A percentile compares a stretch with the other conserved stretches of the same genome.
Conservation (phyloP, 2,888 invertebrate species). For the Osmoderma eremita region DNA sequence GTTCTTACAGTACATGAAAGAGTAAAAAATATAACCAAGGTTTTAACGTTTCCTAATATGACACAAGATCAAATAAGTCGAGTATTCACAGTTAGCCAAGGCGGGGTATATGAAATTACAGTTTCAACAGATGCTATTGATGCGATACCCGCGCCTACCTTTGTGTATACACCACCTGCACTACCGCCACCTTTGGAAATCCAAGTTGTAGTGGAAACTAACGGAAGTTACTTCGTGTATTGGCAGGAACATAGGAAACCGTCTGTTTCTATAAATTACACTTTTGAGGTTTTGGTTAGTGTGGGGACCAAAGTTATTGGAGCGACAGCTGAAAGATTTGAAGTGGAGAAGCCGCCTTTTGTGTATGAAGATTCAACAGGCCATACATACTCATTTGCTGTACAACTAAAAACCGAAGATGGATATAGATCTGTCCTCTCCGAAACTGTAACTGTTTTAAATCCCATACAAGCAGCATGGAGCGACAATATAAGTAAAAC, state of each 20-base stretch:
- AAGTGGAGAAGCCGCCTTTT: conserved; percentile 68
- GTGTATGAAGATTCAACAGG: conserved; percentile 66
- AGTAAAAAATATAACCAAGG: conserved; percentile 60
- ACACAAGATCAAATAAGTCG: conserved; percentile 66
- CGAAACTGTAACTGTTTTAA: conserved; percentile 62
- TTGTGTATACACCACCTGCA: conserved; percentile 67
- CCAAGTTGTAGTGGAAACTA: conserved; percentile 68
- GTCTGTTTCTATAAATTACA: conserved; percentile 56
- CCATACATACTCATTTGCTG: conserved; percentile 71
- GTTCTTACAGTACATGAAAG: conserved; percentile 65
- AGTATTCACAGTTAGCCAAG: conserved; percentile 65
- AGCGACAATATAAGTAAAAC: conserved; percentile 42
- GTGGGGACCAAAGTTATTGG: conserved; percentile 66
- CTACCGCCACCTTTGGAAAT: conserved; percentile 74
- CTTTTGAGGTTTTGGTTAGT: conserved; percentile 75
- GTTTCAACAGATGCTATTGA: conserved; percentile 64
- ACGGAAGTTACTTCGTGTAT: conserved; percentile 72
- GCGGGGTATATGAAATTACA: conserved; percentile 67
- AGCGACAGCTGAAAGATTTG: conserved; percentile 65
- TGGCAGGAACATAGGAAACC: conserved; percentile 70
- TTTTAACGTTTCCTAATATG: conserved; percentile 66
- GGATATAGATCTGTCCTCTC: conserved; percentile 73
- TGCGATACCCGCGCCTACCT: conserved; percentile 65
- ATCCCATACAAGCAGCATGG: conserved; percentile 27
- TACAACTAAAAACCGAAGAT: conserved; percentile 69